phyloP scores from a whole-genome alignment of 37 sponge, comb jelly and placozoan genomes.

The Chondrosia reniformis region DNA sequence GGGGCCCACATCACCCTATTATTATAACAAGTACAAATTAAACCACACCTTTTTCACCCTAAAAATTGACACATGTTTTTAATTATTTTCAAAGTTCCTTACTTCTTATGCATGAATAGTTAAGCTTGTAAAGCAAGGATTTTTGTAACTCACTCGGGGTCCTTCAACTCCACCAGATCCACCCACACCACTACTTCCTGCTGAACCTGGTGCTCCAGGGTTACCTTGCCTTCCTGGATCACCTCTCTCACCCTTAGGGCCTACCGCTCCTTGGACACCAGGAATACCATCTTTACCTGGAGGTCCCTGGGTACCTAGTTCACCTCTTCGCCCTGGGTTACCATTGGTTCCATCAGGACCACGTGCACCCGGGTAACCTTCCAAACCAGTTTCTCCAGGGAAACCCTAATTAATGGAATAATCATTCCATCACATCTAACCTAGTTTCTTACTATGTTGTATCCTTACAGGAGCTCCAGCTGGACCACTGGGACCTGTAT shows the following conservation, averaged over 20 bases:
- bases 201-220: neutral
- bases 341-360: neutral
- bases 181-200: neutral
- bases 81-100: no score
- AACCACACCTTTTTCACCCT: neutral
- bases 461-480: neutral
- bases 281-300: constrained; percentile 10
- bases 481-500: constrained; percentile 1
- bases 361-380: neutral
- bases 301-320: neutral
- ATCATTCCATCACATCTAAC: no score
- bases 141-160: no score
- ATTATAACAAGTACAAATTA: no score
- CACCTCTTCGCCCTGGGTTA: neutral
- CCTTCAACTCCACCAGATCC: neutral
- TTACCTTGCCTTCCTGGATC: neutral
- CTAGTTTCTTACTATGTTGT: no score
- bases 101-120: no score
- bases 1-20: neutral
- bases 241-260: neutral
- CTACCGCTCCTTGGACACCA: constrained; percentile 4
- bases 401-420: no score
- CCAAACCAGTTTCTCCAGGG: neutral
- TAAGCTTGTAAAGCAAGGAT: no score
- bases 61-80: no score